Evolutionary conservation across 2,888 invertebrate genomes (phyloP).

Genomic region (Hydraecia micacea): DNA sequence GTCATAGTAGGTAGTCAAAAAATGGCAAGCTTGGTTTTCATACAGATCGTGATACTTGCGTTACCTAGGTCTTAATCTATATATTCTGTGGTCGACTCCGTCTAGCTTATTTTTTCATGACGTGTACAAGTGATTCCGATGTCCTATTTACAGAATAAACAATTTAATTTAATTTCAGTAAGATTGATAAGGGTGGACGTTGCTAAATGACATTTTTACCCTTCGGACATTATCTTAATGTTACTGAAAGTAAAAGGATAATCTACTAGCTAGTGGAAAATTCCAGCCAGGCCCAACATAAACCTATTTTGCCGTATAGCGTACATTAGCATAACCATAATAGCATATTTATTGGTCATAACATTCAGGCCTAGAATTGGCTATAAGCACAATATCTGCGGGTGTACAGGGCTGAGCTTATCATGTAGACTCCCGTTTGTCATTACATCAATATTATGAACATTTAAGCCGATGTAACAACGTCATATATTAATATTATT

Average conservation of each 20-base stretch:
- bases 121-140: background rate
- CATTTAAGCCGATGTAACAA: background rate
- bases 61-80: too few relatives aligned
- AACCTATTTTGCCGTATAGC: constrained; percentile 19
- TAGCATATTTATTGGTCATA: constrained; percentile 42
- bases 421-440: constrained; percentile 16
- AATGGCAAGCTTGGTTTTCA: too few relatives aligned
- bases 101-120: background rate
- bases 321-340: constrained; percentile 30
- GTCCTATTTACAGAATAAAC: background rate
- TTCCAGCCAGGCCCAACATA: constrained; percentile 11
- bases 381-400: constrained; percentile 47
- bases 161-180: background rate
- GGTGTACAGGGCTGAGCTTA: constrained; percentile 23
- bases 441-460: constrained; percentile 12
- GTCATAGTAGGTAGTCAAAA: too few relatives aligned
- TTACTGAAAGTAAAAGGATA: constrained; percentile 15
- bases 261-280: constrained; percentile 11
- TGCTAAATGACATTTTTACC: background rate
- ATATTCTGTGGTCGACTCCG: background rate
- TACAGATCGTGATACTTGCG: too few relatives aligned
- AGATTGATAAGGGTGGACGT: background rate
- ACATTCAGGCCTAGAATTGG: constrained; percentile 31
- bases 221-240: background rate
- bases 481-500: too few relatives aligned